Percentiles rank a stretch among this genome's conserved stretches.
phyloP scores from a whole-genome alignment of 1,140 invertebrate genomes.

The Drosophila simulans region DNA sequence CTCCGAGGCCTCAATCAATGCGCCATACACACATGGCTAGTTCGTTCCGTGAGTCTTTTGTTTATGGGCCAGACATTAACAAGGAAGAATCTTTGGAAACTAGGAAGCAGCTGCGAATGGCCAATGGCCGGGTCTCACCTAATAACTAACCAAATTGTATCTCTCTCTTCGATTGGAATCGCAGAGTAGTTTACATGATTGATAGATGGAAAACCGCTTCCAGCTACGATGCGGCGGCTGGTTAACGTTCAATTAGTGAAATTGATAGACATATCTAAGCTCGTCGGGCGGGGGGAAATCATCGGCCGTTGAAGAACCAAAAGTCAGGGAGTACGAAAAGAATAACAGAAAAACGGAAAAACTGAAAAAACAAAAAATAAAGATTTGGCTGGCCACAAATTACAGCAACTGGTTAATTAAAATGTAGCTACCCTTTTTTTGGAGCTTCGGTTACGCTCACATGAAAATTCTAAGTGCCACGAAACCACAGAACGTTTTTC shows the following conservation, averaged over 20 bases:
- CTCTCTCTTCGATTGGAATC: constrained; percentile 23
- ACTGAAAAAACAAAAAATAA: constrained; percentile 25
- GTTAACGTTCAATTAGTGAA: constrained; percentile 82
- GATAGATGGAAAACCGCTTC: constrained; percentile 63
- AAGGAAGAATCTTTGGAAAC: constrained; percentile 17
- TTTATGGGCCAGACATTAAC: constrained; percentile 55
- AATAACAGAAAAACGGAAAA: neutral
- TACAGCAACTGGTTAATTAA: constrained; percentile 68
- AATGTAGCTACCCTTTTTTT: constrained; percentile 50
- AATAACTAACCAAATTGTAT: constrained; percentile 54
- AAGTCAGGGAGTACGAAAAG: constrained; percentile 6
- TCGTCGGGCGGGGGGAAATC: constrained; percentile 28
- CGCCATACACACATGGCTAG: constrained; percentile 21
- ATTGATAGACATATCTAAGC: constrained; percentile 79
- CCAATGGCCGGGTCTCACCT: constrained; percentile 46
- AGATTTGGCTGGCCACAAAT: constrained; percentile 61
- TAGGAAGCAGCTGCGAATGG: constrained; percentile 26
- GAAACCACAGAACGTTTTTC: constrained; percentile 55
- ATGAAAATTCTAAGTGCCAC: constrained; percentile 66
- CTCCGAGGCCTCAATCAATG: constrained; percentile 38
- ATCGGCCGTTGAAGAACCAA: constrained; percentile 45
- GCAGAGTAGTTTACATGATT: constrained; percentile 64
- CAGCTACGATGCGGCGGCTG: constrained; percentile 54
- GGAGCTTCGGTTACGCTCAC: constrained; percentile 43
- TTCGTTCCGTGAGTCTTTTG: constrained; percentile 66